These are phyloP conservation scores for Hozukius guyotensis DNA, from an alignment of 2,797 vertebrate genomes.

Conservation along the genomic window DNA sequence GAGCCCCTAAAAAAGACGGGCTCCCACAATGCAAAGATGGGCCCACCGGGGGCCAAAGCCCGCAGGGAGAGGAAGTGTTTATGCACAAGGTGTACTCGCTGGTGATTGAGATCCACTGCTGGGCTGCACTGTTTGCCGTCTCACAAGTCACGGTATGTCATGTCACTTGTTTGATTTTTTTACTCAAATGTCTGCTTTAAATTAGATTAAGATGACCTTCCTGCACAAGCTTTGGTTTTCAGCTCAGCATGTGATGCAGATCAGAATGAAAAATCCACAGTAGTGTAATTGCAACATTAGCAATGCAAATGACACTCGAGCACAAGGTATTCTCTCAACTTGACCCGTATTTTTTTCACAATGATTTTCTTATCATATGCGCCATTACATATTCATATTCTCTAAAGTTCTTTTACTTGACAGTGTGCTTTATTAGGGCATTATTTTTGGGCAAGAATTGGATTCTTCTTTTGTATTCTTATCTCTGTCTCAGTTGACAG, in stretches of 20 bases:
- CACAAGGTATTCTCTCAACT: constrained; percentile 7
- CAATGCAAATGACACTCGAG: constrained; percentile 10
- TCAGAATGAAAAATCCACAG: neutral
- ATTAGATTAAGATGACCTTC: neutral
- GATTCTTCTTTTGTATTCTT: constrained; percentile 8
- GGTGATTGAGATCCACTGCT: constrained; percentile 76
- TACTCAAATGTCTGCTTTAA: neutral
- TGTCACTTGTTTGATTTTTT: neutral
- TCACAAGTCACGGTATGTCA: constrained; percentile 81
- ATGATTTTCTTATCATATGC: constrained; percentile 7
- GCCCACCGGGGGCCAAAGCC: constrained; percentile 1
- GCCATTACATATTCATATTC: neutral
- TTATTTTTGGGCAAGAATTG: neutral
- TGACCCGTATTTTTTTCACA: constrained; percentile 8
- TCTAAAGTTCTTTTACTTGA: neutral
- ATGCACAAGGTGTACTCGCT: constrained; percentile 67
- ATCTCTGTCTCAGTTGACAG: constrained; percentile 21
- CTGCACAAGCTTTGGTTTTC: neutral
- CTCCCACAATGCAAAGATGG: constrained; percentile 47
- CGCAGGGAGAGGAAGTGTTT: constrained; percentile 62
- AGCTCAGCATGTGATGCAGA: constrained; percentile 1
- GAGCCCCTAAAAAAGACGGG: constrained; percentile 41
- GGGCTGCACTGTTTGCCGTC: constrained; percentile 72
- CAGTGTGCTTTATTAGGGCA: neutral
- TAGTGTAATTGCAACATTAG: constrained; percentile 17